Evolutionary conservation across 2,888 invertebrate species (phyloP).

Genomic region (Lasius platythorax): DNA sequence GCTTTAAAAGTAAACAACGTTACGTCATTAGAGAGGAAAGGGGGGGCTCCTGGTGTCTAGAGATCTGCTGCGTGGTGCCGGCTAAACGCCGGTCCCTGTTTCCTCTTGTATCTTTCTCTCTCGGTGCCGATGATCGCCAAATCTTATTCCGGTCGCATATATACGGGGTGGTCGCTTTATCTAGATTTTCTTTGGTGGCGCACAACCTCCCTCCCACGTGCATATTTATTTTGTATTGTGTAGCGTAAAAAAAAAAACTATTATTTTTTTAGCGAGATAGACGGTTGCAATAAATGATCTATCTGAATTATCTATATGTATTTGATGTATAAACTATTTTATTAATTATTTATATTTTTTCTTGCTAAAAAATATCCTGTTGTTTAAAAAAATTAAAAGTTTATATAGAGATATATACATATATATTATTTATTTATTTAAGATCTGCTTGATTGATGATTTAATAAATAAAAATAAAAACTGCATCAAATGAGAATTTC

Average conservation of each 20-base stretch:
- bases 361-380: neutral
- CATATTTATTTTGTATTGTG: neutral
- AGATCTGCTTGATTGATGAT: no score
- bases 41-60: constrained; percentile 63
- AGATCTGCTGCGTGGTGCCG: constrained; percentile 48
- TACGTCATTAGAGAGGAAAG: constrained; percentile 77
- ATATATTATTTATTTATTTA: neutral
- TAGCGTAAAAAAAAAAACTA: neutral
- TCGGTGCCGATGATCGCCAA: constrained; percentile 52
- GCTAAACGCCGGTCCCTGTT: constrained; percentile 57
- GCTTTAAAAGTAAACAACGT: constrained; percentile 83
- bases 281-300: neutral
- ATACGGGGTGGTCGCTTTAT: constrained; percentile 42
- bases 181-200: constrained; percentile 9
- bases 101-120: constrained; percentile 56
- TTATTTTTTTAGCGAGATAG: neutral
- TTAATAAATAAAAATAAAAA: neutral
- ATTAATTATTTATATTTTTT: neutral
- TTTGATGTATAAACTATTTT: neutral
- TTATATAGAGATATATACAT: neutral
- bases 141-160: constrained; percentile 41
- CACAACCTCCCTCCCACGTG: neutral
- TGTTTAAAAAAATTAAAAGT: neutral
- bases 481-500: neutral
- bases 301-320: neutral